Base-by-base conservation (phyloP, 2,113 vertebrate genomes). In the Tragulus kanchil region DNA sequence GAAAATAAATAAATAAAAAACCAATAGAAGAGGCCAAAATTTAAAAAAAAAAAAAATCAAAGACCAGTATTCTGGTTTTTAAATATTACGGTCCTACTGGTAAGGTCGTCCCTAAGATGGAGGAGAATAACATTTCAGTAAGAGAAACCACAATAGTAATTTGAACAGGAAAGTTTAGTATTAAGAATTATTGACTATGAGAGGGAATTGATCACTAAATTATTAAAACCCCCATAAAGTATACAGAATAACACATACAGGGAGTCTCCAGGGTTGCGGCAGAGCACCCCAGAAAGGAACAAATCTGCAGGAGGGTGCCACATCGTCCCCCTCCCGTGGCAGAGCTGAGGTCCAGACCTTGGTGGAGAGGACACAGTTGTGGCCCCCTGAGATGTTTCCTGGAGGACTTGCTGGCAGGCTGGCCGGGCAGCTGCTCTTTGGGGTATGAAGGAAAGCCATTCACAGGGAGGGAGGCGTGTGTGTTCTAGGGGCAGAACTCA, bases 111-210 rank as follows among this genome's bases (percentile, higher is more conserved):
- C 67, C 56, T 85, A 65, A 93, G 48, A 78, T 91, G 59, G 54
- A 93, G 26, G 21, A 12, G 50, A 85, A 81, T 86, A 93, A 10
- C 79, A 1, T 79, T 19, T 65, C 48, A 79, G 77, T 93, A 92
- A 61, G 23, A 71, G 48, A 92, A 87, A 50, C 15, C 42, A 59
- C 31, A 81, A 81, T 56, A 78, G 48, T 79, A 79, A 21, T 19
- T 93, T 81, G 12, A 93, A 85, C 45, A 89, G 48, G 28, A 79
- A 78, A 52, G 56, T 88, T 77, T 90, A 82, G 54, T 90, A 15
- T 93, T 96, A 83, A 82, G 73, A 85, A 93, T 89, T 81, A 73
- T 65, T 25, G 62, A 85, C 28, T 64, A 42, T 73, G 58, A 45
- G 12, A 36, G 6, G 16, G n/a, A 25, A 17, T 93, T 93, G 45